Base-by-base conservation (phyloP, 2,113 vertebrate species). In the Baryphthengus martii region DNA sequence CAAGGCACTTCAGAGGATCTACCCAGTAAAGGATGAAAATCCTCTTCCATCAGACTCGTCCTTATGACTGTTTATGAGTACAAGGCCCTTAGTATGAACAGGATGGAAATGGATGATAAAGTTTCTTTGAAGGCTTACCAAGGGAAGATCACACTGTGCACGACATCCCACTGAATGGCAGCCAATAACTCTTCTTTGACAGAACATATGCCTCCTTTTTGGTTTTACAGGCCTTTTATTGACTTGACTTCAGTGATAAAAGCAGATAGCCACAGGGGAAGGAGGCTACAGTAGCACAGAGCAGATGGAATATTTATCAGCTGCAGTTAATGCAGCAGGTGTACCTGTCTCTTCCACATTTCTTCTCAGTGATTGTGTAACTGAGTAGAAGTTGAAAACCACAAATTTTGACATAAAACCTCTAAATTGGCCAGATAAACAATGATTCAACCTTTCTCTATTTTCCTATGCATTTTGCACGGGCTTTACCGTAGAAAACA, bases 171-270 rank as follows among this genome's bases (percentile, higher is more conserved):
- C 47, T 94, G 80, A 97, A 88, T 55, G 80, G 84, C 4, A 0
- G 73, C 76, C 92, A 90, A 25, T 75, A 67, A 59, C 50, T 89
- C 45, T 39, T 89, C 66, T 91, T 67, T 65, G 77, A 85, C 63
- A 91, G 55, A 91, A 90, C 67, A 88, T 79, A 82, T 71, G 83
- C 63, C 58, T 90, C 53, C 28, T 91, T 88, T 90, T 89, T 45
- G 81, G 42, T 56, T 92, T 88, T 84, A 91, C 74, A 73, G 88
- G 59, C 40, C 49, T 96, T 95, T 90, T 91, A 95, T 79, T 94
- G 89, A 96, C 90, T 92, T 71, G 62, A 90, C 71, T 95, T 89
- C 66, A 90, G 56, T 78, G 91, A 83, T 91, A 96, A 88, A 88
- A 96, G 89, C 82, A 93, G 90, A 96, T 67, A 68, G 88, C 74